A percentile compares a stretch with the other conserved stretches of the same genome.
These are phyloP conservation scores for Pseudonaja textilis DNA, from an alignment of 2,113 vertebrate genomes.

Conservation along the genomic window DNA sequence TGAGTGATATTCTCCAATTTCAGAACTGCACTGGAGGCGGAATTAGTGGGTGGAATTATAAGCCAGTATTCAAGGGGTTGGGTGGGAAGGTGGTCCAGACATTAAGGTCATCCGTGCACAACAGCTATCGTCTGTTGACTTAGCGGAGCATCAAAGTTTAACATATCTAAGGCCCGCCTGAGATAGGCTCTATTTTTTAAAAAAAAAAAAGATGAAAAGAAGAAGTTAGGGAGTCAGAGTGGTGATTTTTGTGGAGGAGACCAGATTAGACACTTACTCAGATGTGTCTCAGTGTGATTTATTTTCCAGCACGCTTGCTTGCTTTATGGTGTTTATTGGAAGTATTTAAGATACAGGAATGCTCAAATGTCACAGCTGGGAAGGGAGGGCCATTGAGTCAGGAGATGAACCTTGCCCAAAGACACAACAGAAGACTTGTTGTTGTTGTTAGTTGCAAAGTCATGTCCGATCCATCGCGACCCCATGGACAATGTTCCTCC, in stretches of 20 bases:
- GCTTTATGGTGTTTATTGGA: neutral
- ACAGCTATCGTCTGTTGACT: slow-evolving; percentile 8
- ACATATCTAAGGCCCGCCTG: neutral
- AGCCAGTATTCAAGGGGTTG: fast-evolving
- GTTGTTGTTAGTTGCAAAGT: too few relatives aligned
- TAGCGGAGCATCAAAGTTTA: neutral
- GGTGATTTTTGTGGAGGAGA: neutral
- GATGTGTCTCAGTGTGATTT: neutral
- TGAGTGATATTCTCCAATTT: neutral
- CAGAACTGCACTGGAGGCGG: slow-evolving; percentile 8
- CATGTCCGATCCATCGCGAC: too few relatives aligned
- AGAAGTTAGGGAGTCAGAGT: neutral
- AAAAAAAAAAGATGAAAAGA: neutral
- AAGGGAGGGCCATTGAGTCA: neutral
- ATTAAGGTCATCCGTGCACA: neutral
- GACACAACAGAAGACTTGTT: neutral
- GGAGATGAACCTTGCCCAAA: neutral
- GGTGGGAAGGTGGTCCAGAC: neutral
- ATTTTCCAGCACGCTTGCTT: neutral
- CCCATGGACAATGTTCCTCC: too few relatives aligned
- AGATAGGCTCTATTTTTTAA: neutral
- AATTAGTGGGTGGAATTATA: neutral
- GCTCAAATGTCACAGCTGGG: neutral
- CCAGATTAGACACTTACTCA: neutral
- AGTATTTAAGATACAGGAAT: neutral